These are phyloP conservation scores for Brachionus plicatilis DNA, from an alignment of 1,140 invertebrate species.

Conservation along the genomic window DNA sequence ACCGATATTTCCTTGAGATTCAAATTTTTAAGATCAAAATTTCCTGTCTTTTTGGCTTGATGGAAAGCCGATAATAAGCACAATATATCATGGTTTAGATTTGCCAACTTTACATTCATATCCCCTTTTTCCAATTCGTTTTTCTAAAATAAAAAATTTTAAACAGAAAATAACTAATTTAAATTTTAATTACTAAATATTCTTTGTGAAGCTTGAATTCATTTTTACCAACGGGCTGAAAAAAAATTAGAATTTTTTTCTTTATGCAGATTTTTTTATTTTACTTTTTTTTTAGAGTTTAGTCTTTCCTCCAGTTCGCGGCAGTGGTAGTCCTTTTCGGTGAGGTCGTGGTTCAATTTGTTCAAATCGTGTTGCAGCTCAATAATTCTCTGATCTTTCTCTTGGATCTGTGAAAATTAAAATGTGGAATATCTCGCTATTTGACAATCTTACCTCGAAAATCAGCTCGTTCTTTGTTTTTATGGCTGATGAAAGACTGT, in stretches of 20 bases:
- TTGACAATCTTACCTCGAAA: background rate
- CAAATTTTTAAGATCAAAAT: slow-evolving; percentile 25
- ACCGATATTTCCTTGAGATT: slow-evolving; percentile 19
- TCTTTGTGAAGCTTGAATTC: slow-evolving; percentile 38
- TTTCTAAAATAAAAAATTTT: background rate
- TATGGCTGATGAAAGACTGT: background rate
- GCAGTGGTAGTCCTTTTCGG: background rate
- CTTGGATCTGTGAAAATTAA: background rate
- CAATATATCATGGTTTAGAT: slow-evolving; percentile 30
- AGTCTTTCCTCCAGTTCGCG: background rate
- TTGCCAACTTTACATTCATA: slow-evolving; percentile 24
- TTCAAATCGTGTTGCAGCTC: slow-evolving; percentile 18
- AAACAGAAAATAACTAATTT: background rate
- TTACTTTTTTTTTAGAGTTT: slow-evolving; percentile 8
- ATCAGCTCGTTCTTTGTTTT: slow-evolving; percentile 13
- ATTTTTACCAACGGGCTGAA: background rate
- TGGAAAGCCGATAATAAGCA: slow-evolving; percentile 3
- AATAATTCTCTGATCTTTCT: slow-evolving; percentile 13
- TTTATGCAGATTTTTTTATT: background rate
- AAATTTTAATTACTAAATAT: background rate
- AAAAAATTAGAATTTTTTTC: background rate
- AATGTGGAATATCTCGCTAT: background rate
- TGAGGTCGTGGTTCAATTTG: slow-evolving; percentile 27
- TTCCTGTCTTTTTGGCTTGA: background rate
- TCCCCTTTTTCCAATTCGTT: slow-evolving; percentile 38